Conservation (phyloP, 1,140 invertebrate genomes). For the Macrosteles quadrilineatus region DNA sequence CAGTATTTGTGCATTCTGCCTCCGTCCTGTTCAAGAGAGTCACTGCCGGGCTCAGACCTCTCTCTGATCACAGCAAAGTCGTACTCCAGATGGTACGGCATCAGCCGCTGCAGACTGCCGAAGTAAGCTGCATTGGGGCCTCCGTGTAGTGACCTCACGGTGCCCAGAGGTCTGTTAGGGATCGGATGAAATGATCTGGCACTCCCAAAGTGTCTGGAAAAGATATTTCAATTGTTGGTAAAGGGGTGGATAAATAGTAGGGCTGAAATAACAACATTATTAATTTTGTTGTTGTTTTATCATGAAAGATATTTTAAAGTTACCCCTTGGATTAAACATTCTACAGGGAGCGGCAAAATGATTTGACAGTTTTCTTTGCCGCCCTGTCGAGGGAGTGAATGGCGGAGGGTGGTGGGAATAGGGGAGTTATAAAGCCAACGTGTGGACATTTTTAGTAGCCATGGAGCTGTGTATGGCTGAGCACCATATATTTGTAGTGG, state of each 20-base stretch:
- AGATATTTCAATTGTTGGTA: background rate
- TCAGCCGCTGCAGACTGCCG: slow-evolving; percentile 75
- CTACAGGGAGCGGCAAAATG: too few relatives aligned
- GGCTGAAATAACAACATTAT: background rate
- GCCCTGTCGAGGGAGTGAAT: too few relatives aligned
- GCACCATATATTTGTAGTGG: too few relatives aligned
- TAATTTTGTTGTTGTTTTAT: too few relatives aligned
- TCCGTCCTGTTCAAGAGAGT: slow-evolving; percentile 72
- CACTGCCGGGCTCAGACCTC: slow-evolving; percentile 55
- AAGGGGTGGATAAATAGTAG: background rate
- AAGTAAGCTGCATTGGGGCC: slow-evolving; percentile 84
- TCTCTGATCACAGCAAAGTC: slow-evolving; percentile 81
- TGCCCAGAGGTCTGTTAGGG: slow-evolving; percentile 45
- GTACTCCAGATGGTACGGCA: slow-evolving; percentile 83
- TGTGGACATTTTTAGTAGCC: too few relatives aligned
- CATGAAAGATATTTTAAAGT: too few relatives aligned
- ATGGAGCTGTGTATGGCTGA: too few relatives aligned
- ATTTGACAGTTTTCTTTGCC: too few relatives aligned
- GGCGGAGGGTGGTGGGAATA: too few relatives aligned
- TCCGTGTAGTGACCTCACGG: slow-evolving; percentile 56
- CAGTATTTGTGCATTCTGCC: slow-evolving; percentile 83
- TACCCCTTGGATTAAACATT: too few relatives aligned
- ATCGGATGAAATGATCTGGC: slow-evolving; percentile 67
- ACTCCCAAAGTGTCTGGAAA: slow-evolving; percentile 70
- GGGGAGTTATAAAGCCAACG: too few relatives aligned